Percentiles rank a stretch among this genome's conserved stretches.
Evolutionary conservation across 37 sponge, comb jelly and placozoan species (phyloP).

Genomic region (Beroe ovata): DNA sequence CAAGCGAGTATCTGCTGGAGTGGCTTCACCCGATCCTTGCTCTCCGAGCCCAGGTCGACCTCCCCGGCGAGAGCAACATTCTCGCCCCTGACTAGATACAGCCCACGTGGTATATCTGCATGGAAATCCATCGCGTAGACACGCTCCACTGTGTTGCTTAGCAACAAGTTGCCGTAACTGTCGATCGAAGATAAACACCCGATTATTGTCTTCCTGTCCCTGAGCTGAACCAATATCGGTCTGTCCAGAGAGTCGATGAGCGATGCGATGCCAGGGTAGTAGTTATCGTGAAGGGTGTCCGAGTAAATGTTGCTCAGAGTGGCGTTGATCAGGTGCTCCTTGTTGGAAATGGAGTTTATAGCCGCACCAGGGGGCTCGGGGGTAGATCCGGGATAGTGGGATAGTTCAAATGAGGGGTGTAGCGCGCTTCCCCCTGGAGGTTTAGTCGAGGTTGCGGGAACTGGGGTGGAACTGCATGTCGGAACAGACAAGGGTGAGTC

Average conservation of each 20-base stretch:
- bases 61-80: constrained; percentile 93
- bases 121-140: constrained; percentile 87
- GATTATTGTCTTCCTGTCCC: constrained; percentile 20
- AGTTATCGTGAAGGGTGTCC: constrained; percentile 52
- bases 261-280: constrained; percentile 17
- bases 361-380: background rate
- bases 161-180: constrained; percentile 75
- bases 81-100: constrained; percentile 93
- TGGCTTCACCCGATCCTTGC: background rate
- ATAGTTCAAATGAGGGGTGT: background rate
- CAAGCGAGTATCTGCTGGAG: constrained; percentile 30
- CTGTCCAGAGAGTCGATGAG: constrained; percentile 53
- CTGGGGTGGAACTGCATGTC: background rate
- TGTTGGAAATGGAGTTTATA: constrained; percentile 30
- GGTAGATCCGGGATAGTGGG: background rate
- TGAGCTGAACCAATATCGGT: constrained; percentile 32
- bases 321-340: constrained; percentile 50
- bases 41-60: constrained; percentile 6
- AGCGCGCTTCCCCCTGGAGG: too few relatives aligned
- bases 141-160: constrained; percentile 88
- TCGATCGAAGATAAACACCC: constrained; percentile 23
- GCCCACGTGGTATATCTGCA: constrained; percentile 94
- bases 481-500: too few relatives aligned
- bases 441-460: too few relatives aligned
- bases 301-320: constrained; percentile 32